Evolutionary conservation across 2,888 invertebrate genomes (phyloP).

Genomic region (Caprella mutica): DNA sequence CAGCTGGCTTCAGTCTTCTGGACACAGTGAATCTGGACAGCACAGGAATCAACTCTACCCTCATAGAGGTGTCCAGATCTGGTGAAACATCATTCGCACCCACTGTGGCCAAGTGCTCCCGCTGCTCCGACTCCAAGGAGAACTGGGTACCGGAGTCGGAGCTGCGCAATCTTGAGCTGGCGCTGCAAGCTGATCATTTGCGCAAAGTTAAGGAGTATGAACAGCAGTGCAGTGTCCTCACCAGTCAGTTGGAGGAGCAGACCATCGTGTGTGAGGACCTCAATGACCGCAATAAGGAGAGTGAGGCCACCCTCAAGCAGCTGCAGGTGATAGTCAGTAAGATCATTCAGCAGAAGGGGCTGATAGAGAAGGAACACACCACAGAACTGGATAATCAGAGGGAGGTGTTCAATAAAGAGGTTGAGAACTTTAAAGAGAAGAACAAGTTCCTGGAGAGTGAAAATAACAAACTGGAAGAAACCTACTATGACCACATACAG

Average conservation of each 20-base stretch:
- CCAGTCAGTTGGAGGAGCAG: slow-evolving; percentile 4
- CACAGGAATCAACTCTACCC: slow-evolving; percentile 5
- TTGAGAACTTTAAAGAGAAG: neutral
- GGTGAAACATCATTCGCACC: no score
- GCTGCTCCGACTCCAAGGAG: neutral
- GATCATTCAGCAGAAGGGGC: slow-evolving; percentile 12
- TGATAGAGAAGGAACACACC: slow-evolving; percentile 12
- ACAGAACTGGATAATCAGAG: slow-evolving; percentile 10
- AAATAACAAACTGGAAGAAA: slow-evolving; percentile 7
- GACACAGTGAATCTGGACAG: slow-evolving; percentile 9
- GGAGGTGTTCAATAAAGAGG: neutral
- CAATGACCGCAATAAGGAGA: slow-evolving; percentile 8
- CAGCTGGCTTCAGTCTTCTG: neutral
- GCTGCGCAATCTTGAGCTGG: slow-evolving; percentile 5
- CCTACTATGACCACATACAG: slow-evolving; percentile 10
- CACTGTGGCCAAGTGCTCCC: neutral
- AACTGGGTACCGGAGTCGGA: neutral
- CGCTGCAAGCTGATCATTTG: slow-evolving; percentile 10
- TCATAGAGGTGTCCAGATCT: no score
- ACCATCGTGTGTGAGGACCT: neutral
- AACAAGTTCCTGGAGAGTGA: neutral
- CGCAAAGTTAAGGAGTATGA: slow-evolving; percentile 11
- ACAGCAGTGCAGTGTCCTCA: neutral
- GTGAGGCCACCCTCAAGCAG: slow-evolving; percentile 5
- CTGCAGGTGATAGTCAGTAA: slow-evolving; percentile 10